phyloP scores from a whole-genome alignment of 2,888 invertebrate genomes.

The Tanaodytes sp. region DNA sequence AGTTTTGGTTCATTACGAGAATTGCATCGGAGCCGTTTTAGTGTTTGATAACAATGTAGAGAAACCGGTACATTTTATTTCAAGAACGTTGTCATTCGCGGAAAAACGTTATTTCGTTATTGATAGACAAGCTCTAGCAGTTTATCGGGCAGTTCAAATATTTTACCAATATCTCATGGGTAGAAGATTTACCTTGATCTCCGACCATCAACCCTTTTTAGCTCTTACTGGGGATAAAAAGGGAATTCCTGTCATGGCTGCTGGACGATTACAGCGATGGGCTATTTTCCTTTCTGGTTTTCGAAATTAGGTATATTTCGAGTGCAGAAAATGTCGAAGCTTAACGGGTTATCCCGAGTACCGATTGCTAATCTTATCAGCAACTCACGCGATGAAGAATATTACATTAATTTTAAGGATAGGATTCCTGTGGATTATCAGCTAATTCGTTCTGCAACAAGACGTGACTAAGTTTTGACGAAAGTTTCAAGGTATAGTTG shows the following conservation, averaged over 20 bases:
- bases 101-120: slow-evolving; percentile 65
- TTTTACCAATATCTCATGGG: slow-evolving; percentile 67
- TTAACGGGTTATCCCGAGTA: slow-evolving; percentile 37
- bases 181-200: slow-evolving; percentile 58
- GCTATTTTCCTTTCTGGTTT: slow-evolving; percentile 17
- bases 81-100: slow-evolving; percentile 58
- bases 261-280: slow-evolving; percentile 29
- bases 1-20: slow-evolving; percentile 46
- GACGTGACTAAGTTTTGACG: too few species aligned
- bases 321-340: slow-evolving; percentile 21
- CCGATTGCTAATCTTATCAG: too few species aligned
- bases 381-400: too few species aligned
- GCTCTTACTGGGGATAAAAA: slow-evolving; percentile 33
- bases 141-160: slow-evolving; percentile 62
- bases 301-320: slow-evolving; percentile 21
- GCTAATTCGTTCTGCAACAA: too few species aligned
- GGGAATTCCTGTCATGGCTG: slow-evolving; percentile 34
- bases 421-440: too few species aligned
- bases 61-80: slow-evolving; percentile 62
- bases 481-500: too few species aligned
- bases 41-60: slow-evolving; percentile 58
- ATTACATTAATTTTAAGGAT: too few species aligned
- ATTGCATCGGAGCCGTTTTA: slow-evolving; percentile 61
- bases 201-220: slow-evolving; percentile 63
- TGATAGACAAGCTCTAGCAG: slow-evolving; percentile 64